A percentile compares a stretch with the other conserved stretches of the same genome.
Conservation (phyloP, 2,888 invertebrate species). For the Ommatoiulus sabulosus region DNA sequence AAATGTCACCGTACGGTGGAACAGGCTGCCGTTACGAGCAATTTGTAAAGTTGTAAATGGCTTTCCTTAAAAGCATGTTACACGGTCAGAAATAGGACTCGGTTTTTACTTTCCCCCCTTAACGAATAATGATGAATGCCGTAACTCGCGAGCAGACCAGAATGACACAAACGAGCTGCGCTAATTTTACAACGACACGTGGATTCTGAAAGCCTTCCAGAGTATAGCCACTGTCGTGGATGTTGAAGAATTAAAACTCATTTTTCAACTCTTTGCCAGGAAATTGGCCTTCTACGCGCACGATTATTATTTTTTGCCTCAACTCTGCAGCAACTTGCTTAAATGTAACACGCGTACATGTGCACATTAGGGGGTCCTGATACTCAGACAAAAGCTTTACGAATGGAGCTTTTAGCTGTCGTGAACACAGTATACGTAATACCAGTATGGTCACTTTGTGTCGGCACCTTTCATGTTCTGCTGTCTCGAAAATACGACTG, state of each 20-base stretch:
- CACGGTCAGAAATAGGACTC: neutral
- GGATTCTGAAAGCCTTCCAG: neutral
- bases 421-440: too few species aligned
- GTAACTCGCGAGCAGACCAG: neutral
- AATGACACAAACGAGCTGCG: neutral
- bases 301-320: too few species aligned
- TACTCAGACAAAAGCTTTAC: too few species aligned
- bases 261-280: too few species aligned
- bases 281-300: too few species aligned
- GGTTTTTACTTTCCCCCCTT: neutral
- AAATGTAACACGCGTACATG: too few species aligned
- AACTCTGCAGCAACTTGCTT: too few species aligned
- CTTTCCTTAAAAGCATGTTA: constrained; percentile 31
- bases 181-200: neutral
- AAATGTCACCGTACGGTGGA: neutral
- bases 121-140: neutral
- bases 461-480: too few species aligned
- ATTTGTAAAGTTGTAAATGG: constrained; percentile 21
- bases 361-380: too few species aligned
- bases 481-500: too few species aligned
- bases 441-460: too few species aligned
- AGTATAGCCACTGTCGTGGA: neutral
- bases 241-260: neutral
- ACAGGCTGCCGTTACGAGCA: constrained; percentile 25
- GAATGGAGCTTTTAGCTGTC: too few species aligned